Evolutionary conservation across 2,888 invertebrate species (phyloP), one percentile per base, ranked within the genome.

Genomic region (Spatulosminthurus flaviceps): DNA sequence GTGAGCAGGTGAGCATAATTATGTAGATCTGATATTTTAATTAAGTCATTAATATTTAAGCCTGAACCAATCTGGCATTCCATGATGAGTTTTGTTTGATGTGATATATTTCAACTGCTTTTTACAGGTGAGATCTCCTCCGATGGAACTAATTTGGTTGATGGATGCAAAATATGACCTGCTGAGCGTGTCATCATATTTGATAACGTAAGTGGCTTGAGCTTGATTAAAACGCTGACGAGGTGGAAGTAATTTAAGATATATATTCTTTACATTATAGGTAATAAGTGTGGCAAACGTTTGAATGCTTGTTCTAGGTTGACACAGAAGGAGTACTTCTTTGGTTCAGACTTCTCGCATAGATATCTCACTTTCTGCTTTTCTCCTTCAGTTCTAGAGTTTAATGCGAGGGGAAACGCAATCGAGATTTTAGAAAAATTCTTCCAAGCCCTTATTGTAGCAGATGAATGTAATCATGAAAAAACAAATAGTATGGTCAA

Each of bases 101-200:
- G 11, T 16, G 21, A 70, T 16, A 66, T n/a, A n/a, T n/a, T n/a
- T n/a, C n/a, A n/a, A n/a, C n/a, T n/a, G n/a, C n/a, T n/a, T n/a
- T 51, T 77, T 76, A 4, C 61, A 84, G 84, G 77, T 83, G 16
- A 82, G 81, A 26, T 81, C 73, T 60, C 85, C 84, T 19, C 78
- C 72, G 19, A 64, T 85, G 60, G 85, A 85, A 70, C 43, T 85
- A 24, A 67, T 85, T 4, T 84, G 82, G 77, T 29, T 83, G 0
- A 41, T 84, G 78, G 83, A 83, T 64, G 43, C 13, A 0, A 61
- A 79, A 43, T 83, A 83, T 43, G 51, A 81, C 21, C 22, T 85
- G 11, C 41, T 82, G 43, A 75, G 73, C 11, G 24, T 82, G 11
- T 81, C 70, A 4, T 73, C 77, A 1, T 84, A 84, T 70, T 24